Evolutionary conservation across 2,888 invertebrate species (phyloP), one percentile per base, ranked within the genome.

Genomic region (Macaria liturata): DNA sequence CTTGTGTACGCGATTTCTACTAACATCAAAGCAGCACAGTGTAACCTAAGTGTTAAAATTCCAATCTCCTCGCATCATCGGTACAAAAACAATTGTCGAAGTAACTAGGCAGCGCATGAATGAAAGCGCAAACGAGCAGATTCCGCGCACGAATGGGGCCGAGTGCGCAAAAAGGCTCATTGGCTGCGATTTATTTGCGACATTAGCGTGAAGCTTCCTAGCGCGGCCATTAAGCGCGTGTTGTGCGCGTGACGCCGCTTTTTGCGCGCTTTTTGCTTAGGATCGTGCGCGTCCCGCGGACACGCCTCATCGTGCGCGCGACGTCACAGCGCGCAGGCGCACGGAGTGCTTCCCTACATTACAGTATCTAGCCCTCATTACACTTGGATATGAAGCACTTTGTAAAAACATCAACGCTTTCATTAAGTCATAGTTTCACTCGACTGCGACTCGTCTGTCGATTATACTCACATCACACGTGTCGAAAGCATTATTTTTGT

Each of bases 151-250:
- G 51, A 43, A 9, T 9, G 34, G 20, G 9, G 9, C 34, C 3
- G 34, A 37, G 20, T n/a, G 5, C 4, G 44, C 32, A 54, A 54
- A 55, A 55, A 55, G 9, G 1, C 5, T 30, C 43, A 43, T 47
- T 48, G 31, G 37, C 8, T 46, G 32, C 47, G 59, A 54, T 54
- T 54, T 54, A 59, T 50, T 30, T 37, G 1, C 51, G 37, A 51
- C 37, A 51, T 51, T 51, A 8, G 49, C 54, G 50, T 39, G 39
- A 39, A 8, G 39, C 39, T 39, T 1, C 20, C 40, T 50, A 49
- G 52, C 59, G 58, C 43, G 49, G 46, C 51, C 60, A 54, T 56
- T 57, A 59, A 47, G 32, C 56, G 54, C 53, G 44, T 45, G 45
- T 54, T 44, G 49, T 55, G 55, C 57, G 51, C 55, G 37, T 52